A percentile compares a stretch with the other conserved stretches of the same genome.
Evolutionary conservation across 23 tunicate species (phyloP).

Genomic region (Styela clava): DNA sequence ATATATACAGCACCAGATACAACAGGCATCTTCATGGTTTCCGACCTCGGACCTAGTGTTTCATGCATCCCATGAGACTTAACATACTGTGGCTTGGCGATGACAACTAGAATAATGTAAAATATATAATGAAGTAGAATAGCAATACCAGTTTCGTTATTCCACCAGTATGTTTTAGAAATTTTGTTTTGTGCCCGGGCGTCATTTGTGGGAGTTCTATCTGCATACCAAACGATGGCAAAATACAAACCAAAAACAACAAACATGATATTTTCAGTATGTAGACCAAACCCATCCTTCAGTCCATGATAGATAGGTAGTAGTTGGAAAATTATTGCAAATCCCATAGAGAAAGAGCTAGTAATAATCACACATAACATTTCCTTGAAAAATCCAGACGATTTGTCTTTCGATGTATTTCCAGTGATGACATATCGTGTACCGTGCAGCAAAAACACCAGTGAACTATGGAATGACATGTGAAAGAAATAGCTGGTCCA

Average conservation of each 20-base stretch:
- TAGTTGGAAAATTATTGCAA: slow-evolving; percentile 71
- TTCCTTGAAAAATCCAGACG: slow-evolving; percentile 60
- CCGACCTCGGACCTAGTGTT: slow-evolving; percentile 54
- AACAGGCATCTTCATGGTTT: slow-evolving; percentile 60
- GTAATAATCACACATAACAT: slow-evolving; percentile 65
- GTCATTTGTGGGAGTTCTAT: slow-evolving; percentile 50
- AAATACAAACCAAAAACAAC: slow-evolving; percentile 59
- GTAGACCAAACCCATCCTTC: slow-evolving; percentile 87
- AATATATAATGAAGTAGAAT: slow-evolving; percentile 51
- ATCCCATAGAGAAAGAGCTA: slow-evolving; percentile 62
- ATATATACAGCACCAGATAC: slow-evolving; percentile 67
- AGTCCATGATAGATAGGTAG: slow-evolving; percentile 85
- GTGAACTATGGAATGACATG: slow-evolving; percentile 78
- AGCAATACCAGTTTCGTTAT: slow-evolving; percentile 52
- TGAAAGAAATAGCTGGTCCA: slow-evolving; percentile 94
- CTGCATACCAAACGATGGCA: slow-evolving; percentile 52
- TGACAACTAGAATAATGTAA: slow-evolving; percentile 57
- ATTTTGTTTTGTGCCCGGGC: slow-evolving; percentile 19
- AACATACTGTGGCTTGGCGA: slow-evolving; percentile 72
- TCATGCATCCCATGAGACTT: slow-evolving; percentile 76
- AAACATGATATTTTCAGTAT: slow-evolving; percentile 66
- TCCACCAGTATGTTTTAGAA: slow-evolving; percentile 39
- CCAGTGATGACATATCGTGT: slow-evolving; percentile 70
- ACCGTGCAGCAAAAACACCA: slow-evolving; percentile 60
- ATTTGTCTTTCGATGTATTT: slow-evolving; percentile 36